A percentile compares a stretch with the other conserved stretches of the same genome.
Evolutionary conservation across 1,140 invertebrate genomes (phyloP).

Genomic region (Lucilia sericata): DNA sequence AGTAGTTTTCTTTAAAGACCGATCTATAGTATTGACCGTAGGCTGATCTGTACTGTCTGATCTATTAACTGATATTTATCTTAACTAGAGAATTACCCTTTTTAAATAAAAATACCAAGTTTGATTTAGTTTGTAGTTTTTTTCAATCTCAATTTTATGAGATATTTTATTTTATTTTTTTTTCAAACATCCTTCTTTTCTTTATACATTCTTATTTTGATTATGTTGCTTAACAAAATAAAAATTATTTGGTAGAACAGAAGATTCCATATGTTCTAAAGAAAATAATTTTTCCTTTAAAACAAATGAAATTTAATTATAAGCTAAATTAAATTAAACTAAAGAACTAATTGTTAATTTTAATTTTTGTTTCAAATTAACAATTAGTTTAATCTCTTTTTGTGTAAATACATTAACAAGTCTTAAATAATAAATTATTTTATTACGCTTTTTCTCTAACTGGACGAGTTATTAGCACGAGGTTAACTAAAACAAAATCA

Average conservation of each 20-base stretch:
- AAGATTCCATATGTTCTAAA: background rate
- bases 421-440: no score
- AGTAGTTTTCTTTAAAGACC: no score
- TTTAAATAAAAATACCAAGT: no score
- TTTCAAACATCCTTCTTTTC: background rate
- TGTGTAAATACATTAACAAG: background rate
- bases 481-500: background rate
- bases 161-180: background rate
- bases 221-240: no score
- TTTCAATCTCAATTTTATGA: no score
- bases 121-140: background rate
- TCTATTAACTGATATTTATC: no score
- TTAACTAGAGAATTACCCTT: no score
- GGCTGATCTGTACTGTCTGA: no score
- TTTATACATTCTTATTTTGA: background rate
- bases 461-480: background rate
- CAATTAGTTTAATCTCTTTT: conserved; percentile 17
- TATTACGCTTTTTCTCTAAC: background rate
- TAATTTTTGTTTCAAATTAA: background rate
- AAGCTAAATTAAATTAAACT: background rate
- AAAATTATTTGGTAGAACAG: background rate
- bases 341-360: background rate
- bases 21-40: no score
- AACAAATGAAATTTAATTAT: background rate
- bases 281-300: no score